These are phyloP conservation scores for Colius striatus DNA, from an alignment of 2,113 vertebrate genomes.

Conservation along the genomic window DNA sequence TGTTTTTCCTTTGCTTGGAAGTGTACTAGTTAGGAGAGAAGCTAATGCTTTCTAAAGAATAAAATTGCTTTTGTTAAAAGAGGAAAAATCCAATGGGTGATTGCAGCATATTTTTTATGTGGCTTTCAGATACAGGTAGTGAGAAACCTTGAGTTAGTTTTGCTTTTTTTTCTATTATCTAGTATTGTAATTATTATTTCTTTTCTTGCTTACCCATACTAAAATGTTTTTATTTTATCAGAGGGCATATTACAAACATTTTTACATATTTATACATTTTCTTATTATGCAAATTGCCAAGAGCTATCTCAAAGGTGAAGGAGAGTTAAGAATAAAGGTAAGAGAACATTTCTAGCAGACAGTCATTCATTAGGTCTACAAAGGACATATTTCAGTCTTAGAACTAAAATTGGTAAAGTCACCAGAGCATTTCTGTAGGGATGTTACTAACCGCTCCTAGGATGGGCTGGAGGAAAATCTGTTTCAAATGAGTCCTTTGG, in stretches of 20 bases:
- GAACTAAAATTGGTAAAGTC: constrained; percentile 20
- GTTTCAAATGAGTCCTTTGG: neutral
- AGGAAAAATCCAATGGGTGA: neutral
- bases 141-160: neutral
- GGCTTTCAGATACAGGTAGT: neutral
- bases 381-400: constrained; percentile 25
- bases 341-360: constrained; percentile 19
- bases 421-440: neutral
- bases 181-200: constrained; percentile 52
- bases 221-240: constrained; percentile 67
- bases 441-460: neutral
- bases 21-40: neutral
- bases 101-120: neutral
- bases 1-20: neutral
- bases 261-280: constrained; percentile 72
- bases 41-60: neutral
- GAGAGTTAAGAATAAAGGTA: constrained; percentile 62
- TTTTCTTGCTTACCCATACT: constrained; percentile 34
- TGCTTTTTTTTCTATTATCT: neutral
- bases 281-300: constrained; percentile 63
- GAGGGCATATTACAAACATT: constrained; percentile 64
- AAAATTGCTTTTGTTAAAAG: neutral
- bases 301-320: constrained; percentile 62
- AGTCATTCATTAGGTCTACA: neutral
- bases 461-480: neutral